These are phyloP conservation scores for Papilio helenus DNA, from an alignment of 1,140 invertebrate genomes.

Conservation along the genomic window DNA sequence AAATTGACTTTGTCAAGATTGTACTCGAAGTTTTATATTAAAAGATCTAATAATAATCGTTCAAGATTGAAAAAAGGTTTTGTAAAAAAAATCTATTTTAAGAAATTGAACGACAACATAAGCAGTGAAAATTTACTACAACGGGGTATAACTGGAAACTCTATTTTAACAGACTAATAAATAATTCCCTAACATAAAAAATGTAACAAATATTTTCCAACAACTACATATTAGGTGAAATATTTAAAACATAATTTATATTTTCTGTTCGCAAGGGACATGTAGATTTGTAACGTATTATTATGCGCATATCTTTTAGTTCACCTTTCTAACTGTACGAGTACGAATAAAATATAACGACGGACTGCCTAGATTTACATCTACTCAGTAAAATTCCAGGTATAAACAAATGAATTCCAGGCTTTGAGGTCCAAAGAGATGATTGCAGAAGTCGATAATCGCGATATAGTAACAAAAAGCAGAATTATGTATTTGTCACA, in stretches of 20 bases:
- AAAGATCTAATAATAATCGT: neutral
- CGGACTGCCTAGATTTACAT: constrained; percentile 15
- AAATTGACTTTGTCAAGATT: neutral
- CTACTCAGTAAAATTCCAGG: neutral
- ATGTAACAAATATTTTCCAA: neutral
- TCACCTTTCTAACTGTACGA: constrained; percentile 8
- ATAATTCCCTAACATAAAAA: no score
- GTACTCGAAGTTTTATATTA: neutral
- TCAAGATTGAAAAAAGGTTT: neutral
- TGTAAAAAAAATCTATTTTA: neutral
- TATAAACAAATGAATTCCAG: neutral
- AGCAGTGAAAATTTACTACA: no score
- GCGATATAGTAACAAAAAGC: neutral
- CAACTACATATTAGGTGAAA: neutral
- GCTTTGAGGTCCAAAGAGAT: neutral
- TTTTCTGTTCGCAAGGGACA: constrained; percentile 15
- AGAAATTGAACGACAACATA: no score
- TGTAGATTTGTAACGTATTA: constrained; percentile 10
- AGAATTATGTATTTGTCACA: neutral
- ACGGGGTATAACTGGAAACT: no score
- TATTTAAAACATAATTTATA: constrained; percentile 15
- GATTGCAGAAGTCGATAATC: neutral
- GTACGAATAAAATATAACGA: constrained; percentile 17
- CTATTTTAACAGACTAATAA: no score
- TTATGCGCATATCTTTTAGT: constrained; percentile 10